Conservation (phyloP, 2,888 invertebrate species). For the Andrena minutula region DNA sequence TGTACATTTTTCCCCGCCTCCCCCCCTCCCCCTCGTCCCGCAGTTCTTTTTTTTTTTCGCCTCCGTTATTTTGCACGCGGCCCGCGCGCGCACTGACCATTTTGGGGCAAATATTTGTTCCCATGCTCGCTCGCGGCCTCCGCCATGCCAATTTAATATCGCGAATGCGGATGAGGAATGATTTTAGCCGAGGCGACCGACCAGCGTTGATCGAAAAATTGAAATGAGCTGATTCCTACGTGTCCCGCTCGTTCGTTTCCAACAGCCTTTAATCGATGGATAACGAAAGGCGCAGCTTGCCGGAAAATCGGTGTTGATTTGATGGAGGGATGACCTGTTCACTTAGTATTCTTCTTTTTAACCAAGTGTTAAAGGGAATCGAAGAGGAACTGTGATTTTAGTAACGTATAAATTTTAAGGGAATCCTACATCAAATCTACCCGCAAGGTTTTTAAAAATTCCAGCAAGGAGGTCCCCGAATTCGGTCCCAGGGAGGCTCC, state of each 20-base stretch:
- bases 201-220: constrained; percentile 53
- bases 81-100: constrained; percentile 63
- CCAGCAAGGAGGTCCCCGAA: neutral
- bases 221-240: neutral
- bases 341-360: neutral
- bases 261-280: constrained; percentile 12
- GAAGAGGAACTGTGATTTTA: no score
- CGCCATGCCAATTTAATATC: constrained; percentile 73
- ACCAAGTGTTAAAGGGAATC: no score
- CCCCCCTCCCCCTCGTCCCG: no score
- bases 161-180: constrained; percentile 70
- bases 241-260: constrained; percentile 1
- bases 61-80: constrained; percentile 70
- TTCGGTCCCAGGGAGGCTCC: neutral
- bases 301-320: neutral
- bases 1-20: constrained; percentile 66
- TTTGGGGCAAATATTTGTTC: constrained; percentile 73
- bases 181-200: constrained; percentile 57
- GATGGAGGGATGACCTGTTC: neutral
- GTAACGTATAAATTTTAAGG: no score
- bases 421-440: no score
- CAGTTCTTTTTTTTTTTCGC: constrained; percentile 56
- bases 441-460: no score
- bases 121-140: constrained; percentile 68
- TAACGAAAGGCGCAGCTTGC: neutral